Evolutionary conservation across 1,140 invertebrate species (phyloP).

Genomic region (Caenorhabditis briggsae): DNA sequence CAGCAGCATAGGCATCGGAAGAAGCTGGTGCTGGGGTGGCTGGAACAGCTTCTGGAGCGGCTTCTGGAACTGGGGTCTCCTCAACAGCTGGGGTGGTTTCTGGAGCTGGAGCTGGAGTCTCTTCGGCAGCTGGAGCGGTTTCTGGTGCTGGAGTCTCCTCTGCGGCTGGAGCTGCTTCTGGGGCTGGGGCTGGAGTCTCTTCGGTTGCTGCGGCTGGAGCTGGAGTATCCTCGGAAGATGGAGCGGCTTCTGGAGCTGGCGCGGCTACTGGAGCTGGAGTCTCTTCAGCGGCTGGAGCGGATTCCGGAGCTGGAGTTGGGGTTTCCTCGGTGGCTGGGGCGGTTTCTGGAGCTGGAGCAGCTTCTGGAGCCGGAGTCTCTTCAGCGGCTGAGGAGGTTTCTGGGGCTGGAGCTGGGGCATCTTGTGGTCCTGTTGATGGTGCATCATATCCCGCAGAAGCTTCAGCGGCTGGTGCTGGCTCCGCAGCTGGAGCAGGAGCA

Average conservation of each 20-base stretch:
- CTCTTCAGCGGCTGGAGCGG: neutral
- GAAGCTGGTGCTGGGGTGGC: conserved; percentile 52
- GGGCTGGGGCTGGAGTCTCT: neutral
- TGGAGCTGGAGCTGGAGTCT: conserved; percentile 26
- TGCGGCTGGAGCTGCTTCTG: conserved; percentile 45
- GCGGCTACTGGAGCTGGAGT: neutral
- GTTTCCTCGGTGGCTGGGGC: conserved; percentile 12
- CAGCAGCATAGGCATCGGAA: neutral
- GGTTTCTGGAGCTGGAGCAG: conserved; percentile 7
- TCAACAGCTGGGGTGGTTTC: neutral
- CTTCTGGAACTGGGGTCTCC: conserved; percentile 5
- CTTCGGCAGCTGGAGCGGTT: neutral
- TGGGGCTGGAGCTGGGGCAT: neutral
- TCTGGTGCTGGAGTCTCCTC: conserved; percentile 18
- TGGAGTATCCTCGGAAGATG: conserved; percentile 6
- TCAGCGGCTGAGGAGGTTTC: neutral
- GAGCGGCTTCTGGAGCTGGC: neutral
- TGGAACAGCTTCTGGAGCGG: neutral
- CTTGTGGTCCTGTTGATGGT: conserved; percentile 1
- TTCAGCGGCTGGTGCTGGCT: conserved; percentile 47
- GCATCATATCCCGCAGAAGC: conserved; percentile 14
- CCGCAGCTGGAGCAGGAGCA: conserved; percentile 46
- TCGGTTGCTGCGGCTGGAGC: conserved; percentile 4
- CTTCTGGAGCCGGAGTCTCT: conserved; percentile 3
- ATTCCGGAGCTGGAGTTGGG: conserved; percentile 4